These are phyloP conservation scores for Eurytoma californica DNA, from an alignment of 2,888 invertebrate species.

Conservation along the genomic window DNA sequence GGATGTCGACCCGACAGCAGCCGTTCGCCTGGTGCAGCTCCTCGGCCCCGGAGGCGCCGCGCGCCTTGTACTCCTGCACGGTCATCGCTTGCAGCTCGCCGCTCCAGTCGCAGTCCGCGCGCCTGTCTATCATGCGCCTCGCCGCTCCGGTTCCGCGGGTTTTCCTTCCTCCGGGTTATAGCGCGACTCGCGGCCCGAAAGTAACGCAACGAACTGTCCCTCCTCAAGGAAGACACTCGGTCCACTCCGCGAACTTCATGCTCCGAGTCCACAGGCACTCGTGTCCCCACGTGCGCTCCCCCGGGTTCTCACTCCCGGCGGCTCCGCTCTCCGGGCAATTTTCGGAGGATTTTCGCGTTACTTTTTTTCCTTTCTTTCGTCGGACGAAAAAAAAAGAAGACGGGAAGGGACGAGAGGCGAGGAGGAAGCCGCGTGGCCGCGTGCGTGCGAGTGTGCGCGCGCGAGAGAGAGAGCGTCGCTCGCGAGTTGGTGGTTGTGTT, in stretches of 20 bases:
- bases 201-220: not conserved
- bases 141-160: not conserved
- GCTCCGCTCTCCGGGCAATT: no score
- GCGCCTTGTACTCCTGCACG: conserved; percentile 78
- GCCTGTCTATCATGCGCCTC: conserved; percentile 47
- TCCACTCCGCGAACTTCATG: conserved; percentile 48
- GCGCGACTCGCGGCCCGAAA: not conserved
- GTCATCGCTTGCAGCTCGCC: conserved; percentile 72
- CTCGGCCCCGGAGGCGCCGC: conserved; percentile 70
- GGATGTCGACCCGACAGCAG: conserved; percentile 63
- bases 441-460: conserved; percentile 8
- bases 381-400: no score
- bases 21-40: conserved; percentile 58
- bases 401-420: not conserved
- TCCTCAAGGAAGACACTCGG: conserved; percentile 25
- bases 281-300: conserved; percentile 10
- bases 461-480: conserved; percentile 10
- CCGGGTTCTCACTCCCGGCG: not conserved
- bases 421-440: conserved; percentile 9
- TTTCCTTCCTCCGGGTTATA: not conserved
- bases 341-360: not conserved
- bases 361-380: not conserved
- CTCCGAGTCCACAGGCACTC: conserved; percentile 31
- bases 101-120: conserved; percentile 46
- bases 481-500: conserved; percentile 67